Conservation (phyloP, 2,888 invertebrate species). For the Danaus chrysippus region DNA sequence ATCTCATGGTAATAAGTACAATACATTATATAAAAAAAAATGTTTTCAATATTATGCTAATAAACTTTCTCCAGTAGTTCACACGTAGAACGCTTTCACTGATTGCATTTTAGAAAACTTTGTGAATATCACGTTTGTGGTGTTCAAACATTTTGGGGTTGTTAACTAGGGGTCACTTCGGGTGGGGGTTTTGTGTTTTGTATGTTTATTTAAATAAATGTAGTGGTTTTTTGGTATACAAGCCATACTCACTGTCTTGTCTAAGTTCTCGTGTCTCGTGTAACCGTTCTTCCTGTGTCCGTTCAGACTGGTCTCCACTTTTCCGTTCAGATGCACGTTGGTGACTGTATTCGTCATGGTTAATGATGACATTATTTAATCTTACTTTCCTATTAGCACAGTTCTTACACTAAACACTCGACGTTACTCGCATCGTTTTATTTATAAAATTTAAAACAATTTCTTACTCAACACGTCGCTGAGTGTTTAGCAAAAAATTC, state of each 20-base stretch:
- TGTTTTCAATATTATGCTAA: constrained; percentile 5
- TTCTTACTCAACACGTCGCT: background rate
- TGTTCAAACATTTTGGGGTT: background rate
- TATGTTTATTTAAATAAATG: background rate
- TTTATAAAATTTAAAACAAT: constrained; percentile 22
- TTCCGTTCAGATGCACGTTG: constrained; percentile 61
- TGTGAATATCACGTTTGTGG: background rate
- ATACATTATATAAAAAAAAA: background rate
- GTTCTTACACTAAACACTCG: constrained; percentile 27
- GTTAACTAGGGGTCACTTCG: background rate
- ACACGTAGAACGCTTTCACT: constrained; percentile 29
- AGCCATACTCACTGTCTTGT: constrained; percentile 51
- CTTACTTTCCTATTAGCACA: constrained; percentile 28
- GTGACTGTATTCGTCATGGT: constrained; percentile 67
- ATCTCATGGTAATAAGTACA: background rate
- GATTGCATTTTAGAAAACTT: constrained; percentile 10
- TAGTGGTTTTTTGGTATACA: constrained; percentile 4
- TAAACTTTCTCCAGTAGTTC: constrained; percentile 28
- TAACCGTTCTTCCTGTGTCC: constrained; percentile 68
- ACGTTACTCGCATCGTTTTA: constrained; percentile 33
- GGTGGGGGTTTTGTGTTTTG: background rate
- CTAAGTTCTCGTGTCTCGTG: constrained; percentile 49
- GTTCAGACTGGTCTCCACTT: constrained; percentile 56
- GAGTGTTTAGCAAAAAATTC: background rate
- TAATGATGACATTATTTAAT: constrained; percentile 54